Evolutionary conservation across 2,797 vertebrate genomes (phyloP).

Genomic region (Hoplostethus atlanticus): DNA sequence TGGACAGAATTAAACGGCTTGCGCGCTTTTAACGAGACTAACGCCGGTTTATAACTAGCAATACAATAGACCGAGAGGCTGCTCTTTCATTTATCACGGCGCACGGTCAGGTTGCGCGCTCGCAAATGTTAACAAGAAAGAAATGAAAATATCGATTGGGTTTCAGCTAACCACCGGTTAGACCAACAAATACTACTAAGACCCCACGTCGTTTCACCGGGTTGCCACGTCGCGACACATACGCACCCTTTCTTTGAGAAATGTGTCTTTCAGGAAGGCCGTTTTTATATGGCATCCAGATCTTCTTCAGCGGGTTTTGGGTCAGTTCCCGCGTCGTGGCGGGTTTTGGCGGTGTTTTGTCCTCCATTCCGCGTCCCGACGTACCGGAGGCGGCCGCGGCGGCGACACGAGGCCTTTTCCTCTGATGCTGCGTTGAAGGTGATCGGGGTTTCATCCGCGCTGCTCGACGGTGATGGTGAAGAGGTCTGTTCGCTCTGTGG

Average conservation of each 20-base stretch:
- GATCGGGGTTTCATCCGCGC: conserved; percentile 75
- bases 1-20: neutral
- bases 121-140: neutral
- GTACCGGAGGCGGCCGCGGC: conserved; percentile 41
- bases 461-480: neutral
- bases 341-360: conserved; percentile 59
- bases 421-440: conserved; percentile 64
- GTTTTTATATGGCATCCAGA: conserved; percentile 94
- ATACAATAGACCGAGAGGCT: neutral
- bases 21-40: too few relatives aligned
- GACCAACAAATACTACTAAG: neutral
- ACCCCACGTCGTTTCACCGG: rapidly evolving
- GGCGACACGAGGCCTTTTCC: conserved; percentile 59
- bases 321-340: conserved; percentile 86
- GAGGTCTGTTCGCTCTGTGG: neutral
- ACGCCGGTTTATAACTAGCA: neutral
- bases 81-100: neutral
- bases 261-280: conserved; percentile 90
- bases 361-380: conserved; percentile 64
- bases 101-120: neutral
- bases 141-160: too few relatives aligned
- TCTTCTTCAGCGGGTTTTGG: conserved; percentile 94
- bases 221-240: conserved; percentile 44
- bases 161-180: too few relatives aligned
- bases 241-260: conserved; percentile 91